Evolutionary conservation across 2,113 vertebrate genomes (phyloP).

Genomic region (Boleophthalmus pectinirostris): DNA sequence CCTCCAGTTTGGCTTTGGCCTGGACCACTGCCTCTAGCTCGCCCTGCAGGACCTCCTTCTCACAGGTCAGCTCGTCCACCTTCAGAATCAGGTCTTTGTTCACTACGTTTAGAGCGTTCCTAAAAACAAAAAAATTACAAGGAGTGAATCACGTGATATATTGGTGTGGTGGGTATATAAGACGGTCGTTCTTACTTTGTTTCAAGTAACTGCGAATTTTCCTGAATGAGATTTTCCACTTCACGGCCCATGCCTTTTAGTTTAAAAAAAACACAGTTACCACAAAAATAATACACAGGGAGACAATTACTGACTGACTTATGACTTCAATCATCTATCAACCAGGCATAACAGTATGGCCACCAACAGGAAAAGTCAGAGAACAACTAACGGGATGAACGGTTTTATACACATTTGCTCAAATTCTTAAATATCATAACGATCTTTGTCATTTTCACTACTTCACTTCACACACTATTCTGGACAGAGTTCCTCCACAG

Average conservation of each 20-base stretch:
- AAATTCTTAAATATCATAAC: no score
- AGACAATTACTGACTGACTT: no score
- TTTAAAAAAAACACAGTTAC: constrained; percentile 28
- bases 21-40: constrained; percentile 89
- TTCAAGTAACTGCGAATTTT: constrained; percentile 96
- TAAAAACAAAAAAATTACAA: constrained; percentile 46
- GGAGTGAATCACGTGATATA: neutral
- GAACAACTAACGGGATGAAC: no score
- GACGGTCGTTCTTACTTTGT: constrained; percentile 87
- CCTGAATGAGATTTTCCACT: constrained; percentile 95
- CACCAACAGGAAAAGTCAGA: constrained; percentile 1
- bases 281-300: neutral
- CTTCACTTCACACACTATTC: no score
- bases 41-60: constrained; percentile 91
- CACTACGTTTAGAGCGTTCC: constrained; percentile 97
- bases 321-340: neutral
- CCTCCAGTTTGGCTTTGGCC: constrained; percentile 89
- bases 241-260: constrained; percentile 95
- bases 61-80: constrained; percentile 92
- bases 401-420: no score
- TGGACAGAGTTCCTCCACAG: no score
- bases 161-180: neutral
- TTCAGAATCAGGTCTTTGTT: constrained; percentile 97
- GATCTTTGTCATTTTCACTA: no score
- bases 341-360: neutral